Evolutionary conservation across 2,888 invertebrate genomes (phyloP).

Genomic region (Sthenelais limicola): DNA sequence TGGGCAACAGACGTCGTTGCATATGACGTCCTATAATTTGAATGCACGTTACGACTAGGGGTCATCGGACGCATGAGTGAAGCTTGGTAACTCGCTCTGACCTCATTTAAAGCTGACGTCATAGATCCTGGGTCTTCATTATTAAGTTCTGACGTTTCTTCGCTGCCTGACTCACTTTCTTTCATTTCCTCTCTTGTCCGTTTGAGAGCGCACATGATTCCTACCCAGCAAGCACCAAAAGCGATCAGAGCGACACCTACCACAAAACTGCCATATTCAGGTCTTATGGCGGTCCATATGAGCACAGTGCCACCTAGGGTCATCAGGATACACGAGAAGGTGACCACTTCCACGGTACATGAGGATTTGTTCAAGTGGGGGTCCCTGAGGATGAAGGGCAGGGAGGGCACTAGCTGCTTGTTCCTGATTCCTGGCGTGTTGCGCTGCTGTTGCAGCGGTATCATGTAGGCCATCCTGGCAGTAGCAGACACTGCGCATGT

Average conservation of each 20-base stretch:
- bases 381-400: background rate
- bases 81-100: too few relatives aligned
- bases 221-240: conserved; percentile 12
- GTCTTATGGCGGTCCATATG: conserved; percentile 15
- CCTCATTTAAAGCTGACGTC: too few relatives aligned
- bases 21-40: too few relatives aligned
- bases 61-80: too few relatives aligned
- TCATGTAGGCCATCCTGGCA: conserved; percentile 3
- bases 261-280: conserved; percentile 10
- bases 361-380: background rate
- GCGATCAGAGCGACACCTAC: conserved; percentile 12
- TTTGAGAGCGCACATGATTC: conserved; percentile 15
- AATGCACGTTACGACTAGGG: too few relatives aligned
- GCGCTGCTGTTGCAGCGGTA: conserved; percentile 7
- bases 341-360: conserved; percentile 26
- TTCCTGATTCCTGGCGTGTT: conserved; percentile 2
- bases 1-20: too few relatives aligned
- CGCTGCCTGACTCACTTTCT: too few relatives aligned
- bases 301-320: conserved; percentile 3
- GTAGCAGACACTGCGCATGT: background rate
- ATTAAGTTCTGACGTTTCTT: too few relatives aligned
- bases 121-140: too few relatives aligned
- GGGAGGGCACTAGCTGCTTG: conserved; percentile 7
- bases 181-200: too few relatives aligned
- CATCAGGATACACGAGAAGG: conserved; percentile 17